phyloP scores from a whole-genome alignment of 2,888 invertebrate species.

The Brenthis hecate region DNA sequence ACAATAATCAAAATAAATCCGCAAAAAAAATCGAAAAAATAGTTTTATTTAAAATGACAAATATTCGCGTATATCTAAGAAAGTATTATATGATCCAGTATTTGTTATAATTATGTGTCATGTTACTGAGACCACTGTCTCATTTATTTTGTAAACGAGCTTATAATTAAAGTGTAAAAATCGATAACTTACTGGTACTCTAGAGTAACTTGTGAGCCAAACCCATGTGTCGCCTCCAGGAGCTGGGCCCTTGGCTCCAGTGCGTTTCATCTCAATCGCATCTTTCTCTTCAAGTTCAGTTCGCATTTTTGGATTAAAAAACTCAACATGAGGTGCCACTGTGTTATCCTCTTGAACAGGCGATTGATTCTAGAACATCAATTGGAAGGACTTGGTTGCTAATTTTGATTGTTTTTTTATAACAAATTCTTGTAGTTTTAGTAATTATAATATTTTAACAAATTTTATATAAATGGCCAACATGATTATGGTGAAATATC shows the following conservation, averaged over 20 bases:
- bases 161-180: too few species aligned
- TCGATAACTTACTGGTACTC: conserved; percentile 86
- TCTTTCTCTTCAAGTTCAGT: conserved; percentile 86
- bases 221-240: conserved; percentile 91
- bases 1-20: too few species aligned
- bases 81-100: too few species aligned
- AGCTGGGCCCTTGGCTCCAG: conserved; percentile 85
- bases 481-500: not conserved
- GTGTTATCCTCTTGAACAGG: conserved; percentile 78
- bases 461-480: not conserved
- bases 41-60: not conserved
- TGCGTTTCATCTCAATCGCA: conserved; percentile 82
- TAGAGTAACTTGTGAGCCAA: conserved; percentile 92
- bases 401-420: not conserved
- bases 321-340: conserved; percentile 85
- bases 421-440: not conserved
- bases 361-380: conserved; percentile 60
- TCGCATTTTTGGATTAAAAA: conserved; percentile 87
- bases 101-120: too few species aligned
- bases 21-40: not conserved
- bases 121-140: too few species aligned
- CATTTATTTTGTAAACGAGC: too few species aligned
- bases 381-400: not conserved
- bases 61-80: not conserved
- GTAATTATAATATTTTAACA: not conserved